phyloP scores from a whole-genome alignment of 1,140 invertebrate genomes.

The Drosophila baimaii region DNA sequence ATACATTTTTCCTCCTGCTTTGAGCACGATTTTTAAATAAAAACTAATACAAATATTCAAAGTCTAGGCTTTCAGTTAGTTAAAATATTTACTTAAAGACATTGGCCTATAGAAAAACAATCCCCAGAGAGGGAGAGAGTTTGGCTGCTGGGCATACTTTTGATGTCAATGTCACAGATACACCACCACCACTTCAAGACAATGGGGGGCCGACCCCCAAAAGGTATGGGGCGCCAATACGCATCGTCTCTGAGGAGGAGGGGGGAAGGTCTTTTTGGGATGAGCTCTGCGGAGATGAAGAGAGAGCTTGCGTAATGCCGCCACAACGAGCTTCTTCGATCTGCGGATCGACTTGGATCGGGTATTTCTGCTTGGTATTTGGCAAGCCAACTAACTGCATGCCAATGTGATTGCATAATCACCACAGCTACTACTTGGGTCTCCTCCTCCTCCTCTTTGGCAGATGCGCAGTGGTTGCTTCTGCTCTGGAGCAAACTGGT shows the following conservation, averaged over 20 bases:
- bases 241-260: constrained; percentile 1
- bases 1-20: background rate
- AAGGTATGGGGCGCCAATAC: constrained; percentile 10
- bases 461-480: constrained; percentile 30
- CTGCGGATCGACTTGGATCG: constrained; percentile 12
- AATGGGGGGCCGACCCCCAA: constrained; percentile 15
- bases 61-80: background rate
- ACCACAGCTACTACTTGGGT: constrained; percentile 1
- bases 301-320: constrained; percentile 29
- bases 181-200: constrained; percentile 1
- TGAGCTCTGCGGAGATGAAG: background rate
- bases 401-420: constrained; percentile 65
- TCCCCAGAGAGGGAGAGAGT: constrained; percentile 23
- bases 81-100: background rate
- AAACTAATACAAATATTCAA: background rate
- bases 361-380: constrained; percentile 27
- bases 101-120: background rate
- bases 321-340: constrained; percentile 31
- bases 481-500: constrained; percentile 58
- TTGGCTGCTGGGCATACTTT: constrained; percentile 6
- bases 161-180: constrained; percentile 60
- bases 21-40: background rate
- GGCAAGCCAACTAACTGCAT: constrained; percentile 53
- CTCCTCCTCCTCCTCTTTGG: background rate
- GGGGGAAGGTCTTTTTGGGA: too few species aligned